A percentile compares a stretch with the other conserved stretches of the same genome.
Conservation (phyloP, 2,113 vertebrate genomes). For the Turdus rufiventris region DNA sequence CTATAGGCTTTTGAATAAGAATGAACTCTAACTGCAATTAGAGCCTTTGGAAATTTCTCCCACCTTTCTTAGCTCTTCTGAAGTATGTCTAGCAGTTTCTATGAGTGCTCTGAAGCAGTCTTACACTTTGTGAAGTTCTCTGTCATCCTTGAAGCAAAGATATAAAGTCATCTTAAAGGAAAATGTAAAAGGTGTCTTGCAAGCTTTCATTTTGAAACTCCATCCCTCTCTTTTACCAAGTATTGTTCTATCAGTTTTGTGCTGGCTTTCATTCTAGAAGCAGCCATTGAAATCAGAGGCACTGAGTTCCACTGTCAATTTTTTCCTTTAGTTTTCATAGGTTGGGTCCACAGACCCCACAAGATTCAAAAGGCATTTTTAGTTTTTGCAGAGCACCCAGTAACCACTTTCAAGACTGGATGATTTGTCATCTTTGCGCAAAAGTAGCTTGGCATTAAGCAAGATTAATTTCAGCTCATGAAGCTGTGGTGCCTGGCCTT, state of each 20-base stretch:
- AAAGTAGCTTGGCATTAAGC: neutral
- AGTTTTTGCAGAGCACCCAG: neutral
- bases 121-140: neutral
- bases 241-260: neutral
- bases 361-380: neutral
- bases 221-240: neutral
- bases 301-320: neutral
- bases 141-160: neutral
- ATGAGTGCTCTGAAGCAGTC: neutral
- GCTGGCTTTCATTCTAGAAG: neutral
- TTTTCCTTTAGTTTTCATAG: neutral
- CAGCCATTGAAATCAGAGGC: neutral
- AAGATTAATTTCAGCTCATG: constrained; percentile 7
- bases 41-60: neutral
- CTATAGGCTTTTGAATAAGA: neutral
- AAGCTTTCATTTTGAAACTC: neutral
- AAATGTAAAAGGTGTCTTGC: neutral
- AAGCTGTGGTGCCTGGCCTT: neutral
- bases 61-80: neutral
- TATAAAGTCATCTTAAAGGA: neutral
- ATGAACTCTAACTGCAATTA: neutral
- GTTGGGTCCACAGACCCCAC: neutral
- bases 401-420: neutral
- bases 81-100: neutral
- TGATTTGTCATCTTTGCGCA: neutral